These are phyloP conservation scores for Cordylochernes scorpioides DNA, from an alignment of 2,888 invertebrate species.

Conservation along the genomic window DNA sequence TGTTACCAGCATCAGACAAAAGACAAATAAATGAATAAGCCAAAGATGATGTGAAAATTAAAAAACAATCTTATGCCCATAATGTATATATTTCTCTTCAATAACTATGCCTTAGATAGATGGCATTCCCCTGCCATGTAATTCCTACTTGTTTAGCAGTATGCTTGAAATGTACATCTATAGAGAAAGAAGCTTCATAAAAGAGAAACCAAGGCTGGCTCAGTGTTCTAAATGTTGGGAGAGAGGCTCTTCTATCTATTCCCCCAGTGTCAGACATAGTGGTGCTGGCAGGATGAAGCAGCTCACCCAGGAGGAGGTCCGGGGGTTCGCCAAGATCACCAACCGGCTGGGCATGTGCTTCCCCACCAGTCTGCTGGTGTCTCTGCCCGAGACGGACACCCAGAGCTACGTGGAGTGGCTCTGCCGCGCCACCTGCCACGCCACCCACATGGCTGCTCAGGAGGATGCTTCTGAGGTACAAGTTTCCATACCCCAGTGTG, in stretches of 20 bases:
- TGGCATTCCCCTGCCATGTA: no score
- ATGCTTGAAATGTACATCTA: no score
- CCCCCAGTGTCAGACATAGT: slow-evolving; percentile 3
- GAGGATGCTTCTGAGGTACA: no score
- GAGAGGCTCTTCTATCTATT: neutral
- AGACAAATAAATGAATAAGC: no score
- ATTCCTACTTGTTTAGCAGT: no score
- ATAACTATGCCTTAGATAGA: no score
- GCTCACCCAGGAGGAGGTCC: slow-evolving; percentile 35
- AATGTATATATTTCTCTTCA: no score
- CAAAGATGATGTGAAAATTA: no score
- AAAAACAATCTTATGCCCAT: no score
- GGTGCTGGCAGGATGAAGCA: slow-evolving; percentile 14
- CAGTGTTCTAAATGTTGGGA: neutral
- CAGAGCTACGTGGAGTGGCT: slow-evolving; percentile 18
- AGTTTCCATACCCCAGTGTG: no score
- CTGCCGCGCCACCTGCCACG: slow-evolving; percentile 34
- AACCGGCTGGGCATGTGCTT: slow-evolving; percentile 34
- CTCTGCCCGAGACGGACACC: slow-evolving; percentile 20
- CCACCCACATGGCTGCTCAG: slow-evolving; percentile 34
- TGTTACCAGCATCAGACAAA: no score
- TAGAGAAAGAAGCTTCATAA: no score
- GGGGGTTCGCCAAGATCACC: slow-evolving; percentile 38
- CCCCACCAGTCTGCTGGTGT: slow-evolving; percentile 26
- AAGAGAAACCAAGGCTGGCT: neutral